Evolutionary conservation across 2,888 invertebrate species (phyloP), one percentile per base, ranked within the genome.

Genomic region (Rhyacophila evoluta): DNA sequence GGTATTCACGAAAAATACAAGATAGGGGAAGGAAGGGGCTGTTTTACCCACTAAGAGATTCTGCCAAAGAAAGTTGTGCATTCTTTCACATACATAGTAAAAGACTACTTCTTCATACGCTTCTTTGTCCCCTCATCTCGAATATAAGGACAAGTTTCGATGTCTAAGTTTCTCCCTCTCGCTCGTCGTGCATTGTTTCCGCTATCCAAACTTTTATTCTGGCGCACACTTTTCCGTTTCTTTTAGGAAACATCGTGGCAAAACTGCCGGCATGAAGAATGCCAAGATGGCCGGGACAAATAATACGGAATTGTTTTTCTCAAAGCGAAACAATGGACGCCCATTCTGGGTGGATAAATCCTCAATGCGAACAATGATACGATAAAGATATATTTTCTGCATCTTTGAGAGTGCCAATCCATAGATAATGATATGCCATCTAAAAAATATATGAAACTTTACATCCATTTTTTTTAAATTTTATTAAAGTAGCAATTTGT

Each of bases 131-230:
- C 79, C 75, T 75, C 68, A 77, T 77, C 38, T 74, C 41, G 39
- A 72, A 67, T 41, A 67, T 25, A 72, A 74, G 77, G 55, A 70
- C 77, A 77, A 77, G 74, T 77, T 77, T 70, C 77, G 71, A 79
- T 77, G 77, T 77, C 77, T 73, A 77, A 74, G 79, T 79, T 79
- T 79, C 71, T 74, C 68, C 39, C 75, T 33, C 38, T 36, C 36
- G n/a, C n/a, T 72, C 55, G 70, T 27, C 68, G n/a, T 72, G 77
- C 77, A 77, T 77, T 77, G 77, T 77, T 77, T 77, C 72, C 41
- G 37, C 77, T 72, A 72, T 55, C 77, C 74, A 79, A 79, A 79
- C 79, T 79, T 79, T 79, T 79, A 77, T 79, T 74, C 78, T 37
- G 70, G 68, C 41, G 78, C 78, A 75, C 71, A 70, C 71, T 78